phyloP scores from a whole-genome alignment of 2,113 vertebrate species.

The Oreochromis tanganicae region DNA sequence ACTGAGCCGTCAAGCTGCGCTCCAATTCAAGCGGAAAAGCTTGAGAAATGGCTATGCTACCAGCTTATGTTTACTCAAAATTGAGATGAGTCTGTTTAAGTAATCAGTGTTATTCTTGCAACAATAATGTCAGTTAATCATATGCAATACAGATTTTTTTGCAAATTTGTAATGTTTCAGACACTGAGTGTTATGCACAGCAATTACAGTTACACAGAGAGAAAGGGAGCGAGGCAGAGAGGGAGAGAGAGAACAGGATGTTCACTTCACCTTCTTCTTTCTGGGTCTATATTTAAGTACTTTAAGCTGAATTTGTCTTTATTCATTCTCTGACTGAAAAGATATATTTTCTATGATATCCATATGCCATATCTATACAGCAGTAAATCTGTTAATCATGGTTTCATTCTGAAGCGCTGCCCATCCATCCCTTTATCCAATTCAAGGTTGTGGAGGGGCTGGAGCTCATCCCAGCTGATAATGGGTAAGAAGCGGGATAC shows the following conservation, averaged over 20 bases:
- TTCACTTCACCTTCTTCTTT: neutral
- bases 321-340: neutral
- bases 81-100: constrained; percentile 15
- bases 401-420: neutral
- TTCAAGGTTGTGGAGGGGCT: neutral
- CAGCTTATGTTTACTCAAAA: constrained; percentile 33
- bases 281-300: neutral
- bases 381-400: neutral
- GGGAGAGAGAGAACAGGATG: neutral
- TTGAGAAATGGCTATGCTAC: constrained; percentile 1
- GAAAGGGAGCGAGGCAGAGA: neutral
- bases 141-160: neutral
- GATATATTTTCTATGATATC: neutral
- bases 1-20: constrained; percentile 31
- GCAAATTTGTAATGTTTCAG: neutral
- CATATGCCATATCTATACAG: neutral
- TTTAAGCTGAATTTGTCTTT: neutral
- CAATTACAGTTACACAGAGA: neutral
- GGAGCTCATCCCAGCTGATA: neutral
- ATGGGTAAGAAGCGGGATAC: neutral
- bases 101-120: neutral
- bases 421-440: neutral
- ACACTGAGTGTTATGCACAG: neutral
- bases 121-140: constrained; percentile 8
- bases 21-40: constrained; percentile 21